phyloP scores from a whole-genome alignment of 2,888 invertebrate species.

The Macropis europaea region DNA sequence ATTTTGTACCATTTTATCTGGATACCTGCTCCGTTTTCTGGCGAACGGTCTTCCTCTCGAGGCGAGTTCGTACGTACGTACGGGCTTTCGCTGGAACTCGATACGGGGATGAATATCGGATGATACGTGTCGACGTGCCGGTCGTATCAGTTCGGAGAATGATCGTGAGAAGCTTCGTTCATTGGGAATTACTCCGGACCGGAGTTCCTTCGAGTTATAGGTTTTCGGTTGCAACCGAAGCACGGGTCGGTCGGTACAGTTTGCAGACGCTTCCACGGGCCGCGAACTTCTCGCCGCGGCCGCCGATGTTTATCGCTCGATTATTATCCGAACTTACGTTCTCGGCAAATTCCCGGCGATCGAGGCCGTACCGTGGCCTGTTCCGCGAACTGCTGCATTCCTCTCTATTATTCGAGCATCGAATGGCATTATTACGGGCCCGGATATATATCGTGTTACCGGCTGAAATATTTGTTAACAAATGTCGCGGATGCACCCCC shows the following conservation, averaged over 20 bases:
- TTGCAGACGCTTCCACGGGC: not conserved
- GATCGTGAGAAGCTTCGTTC: too few species aligned
- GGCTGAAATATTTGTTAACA: slow-evolving; percentile 73
- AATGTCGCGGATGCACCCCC: slow-evolving; percentile 63
- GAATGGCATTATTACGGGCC: slow-evolving; percentile 38
- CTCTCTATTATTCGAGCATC: slow-evolving; percentile 41
- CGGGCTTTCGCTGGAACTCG: slow-evolving; percentile 2
- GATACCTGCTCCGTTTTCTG: slow-evolving; percentile 36
- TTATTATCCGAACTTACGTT: slow-evolving; percentile 25
- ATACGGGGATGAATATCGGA: not conserved
- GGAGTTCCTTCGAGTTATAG: too few species aligned
- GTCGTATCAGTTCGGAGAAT: not conserved
- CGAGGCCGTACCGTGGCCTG: not conserved
- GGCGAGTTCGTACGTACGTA: slow-evolving; percentile 8
- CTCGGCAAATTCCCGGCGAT: not conserved
- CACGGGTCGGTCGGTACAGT: not conserved
- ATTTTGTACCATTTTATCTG: slow-evolving; percentile 38
- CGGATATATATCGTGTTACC: slow-evolving; percentile 63
- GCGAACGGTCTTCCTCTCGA: not conserved
- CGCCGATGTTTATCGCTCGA: slow-evolving; percentile 21
- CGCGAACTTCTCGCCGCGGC: not conserved
- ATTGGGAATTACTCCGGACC: too few species aligned
- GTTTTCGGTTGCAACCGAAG: too few species aligned
- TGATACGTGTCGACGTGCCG: not conserved
- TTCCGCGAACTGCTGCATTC: slow-evolving; percentile 9